Conservation (phyloP, 2,888 invertebrate species). For the Bombylius major region DNA sequence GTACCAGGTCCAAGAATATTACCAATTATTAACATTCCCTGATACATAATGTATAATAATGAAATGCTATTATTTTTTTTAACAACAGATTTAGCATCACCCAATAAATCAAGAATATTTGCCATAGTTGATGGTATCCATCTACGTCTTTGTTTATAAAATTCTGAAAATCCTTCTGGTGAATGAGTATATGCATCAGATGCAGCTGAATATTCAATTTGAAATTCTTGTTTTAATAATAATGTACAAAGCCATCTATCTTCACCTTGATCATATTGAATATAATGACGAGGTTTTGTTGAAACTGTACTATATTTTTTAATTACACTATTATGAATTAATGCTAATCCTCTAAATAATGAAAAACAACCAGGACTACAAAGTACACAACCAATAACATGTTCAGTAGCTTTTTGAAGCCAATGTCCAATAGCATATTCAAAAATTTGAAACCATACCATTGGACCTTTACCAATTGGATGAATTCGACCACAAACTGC, state of each 20-base stretch:
- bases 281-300: slow-evolving; percentile 68
- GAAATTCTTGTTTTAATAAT: slow-evolving; percentile 78
- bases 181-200: slow-evolving; percentile 91
- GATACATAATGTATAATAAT: slow-evolving; percentile 61
- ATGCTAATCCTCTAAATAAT: slow-evolving; percentile 71
- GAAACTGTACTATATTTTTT: slow-evolving; percentile 71
- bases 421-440: slow-evolving; percentile 89
- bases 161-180: slow-evolving; percentile 83
- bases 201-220: slow-evolving; percentile 90
- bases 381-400: slow-evolving; percentile 78
- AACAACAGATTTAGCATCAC: slow-evolving; percentile 65
- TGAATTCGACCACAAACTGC: slow-evolving; percentile 86
- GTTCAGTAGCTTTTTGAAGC: slow-evolving; percentile 86
- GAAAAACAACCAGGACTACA: slow-evolving; percentile 91
- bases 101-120: slow-evolving; percentile 79
- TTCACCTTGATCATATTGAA: slow-evolving; percentile 93
- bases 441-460: slow-evolving; percentile 80
- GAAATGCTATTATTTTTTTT: slow-evolving; percentile 83
- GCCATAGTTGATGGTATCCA: slow-evolving; percentile 97
- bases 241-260: slow-evolving; percentile 93
- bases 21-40: slow-evolving; percentile 55
- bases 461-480: slow-evolving; percentile 68
- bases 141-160: slow-evolving; percentile 85
- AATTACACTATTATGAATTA: slow-evolving; percentile 87
- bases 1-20: slow-evolving; percentile 61